phyloP scores from a whole-genome alignment of 2,888 invertebrate species.

The Mythimna albipuncta region DNA sequence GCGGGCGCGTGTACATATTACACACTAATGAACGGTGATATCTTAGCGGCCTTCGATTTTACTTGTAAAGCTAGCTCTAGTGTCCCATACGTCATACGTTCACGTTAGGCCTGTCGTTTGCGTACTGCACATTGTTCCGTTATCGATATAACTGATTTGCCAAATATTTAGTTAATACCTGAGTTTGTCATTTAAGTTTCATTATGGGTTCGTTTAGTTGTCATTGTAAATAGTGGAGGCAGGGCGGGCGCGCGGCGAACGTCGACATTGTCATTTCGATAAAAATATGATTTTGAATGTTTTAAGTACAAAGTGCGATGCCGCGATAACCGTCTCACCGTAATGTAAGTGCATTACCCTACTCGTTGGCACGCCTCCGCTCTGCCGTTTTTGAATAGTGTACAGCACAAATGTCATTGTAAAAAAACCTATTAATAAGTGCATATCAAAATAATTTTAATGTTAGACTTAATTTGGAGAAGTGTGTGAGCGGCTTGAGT shows the following conservation, averaged over 20 bases:
- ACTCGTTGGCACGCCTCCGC: constrained; percentile 69
- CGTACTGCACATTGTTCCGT: constrained; percentile 77
- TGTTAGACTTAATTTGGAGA: constrained; percentile 85
- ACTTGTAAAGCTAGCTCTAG: constrained; percentile 90
- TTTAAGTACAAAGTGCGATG: constrained; percentile 80
- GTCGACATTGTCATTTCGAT: constrained; percentile 69
- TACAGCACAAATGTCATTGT: constrained; percentile 89
- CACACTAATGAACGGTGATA: constrained; percentile 89
- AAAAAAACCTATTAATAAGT: constrained; percentile 86
- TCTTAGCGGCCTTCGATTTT: constrained; percentile 90
- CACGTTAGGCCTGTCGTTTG: constrained; percentile 74
- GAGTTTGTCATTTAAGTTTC: constrained; percentile 77
- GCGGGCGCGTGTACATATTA: constrained; percentile 83
- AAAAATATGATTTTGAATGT: constrained; percentile 67
- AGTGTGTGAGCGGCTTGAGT: constrained; percentile 73
- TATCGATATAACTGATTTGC: constrained; percentile 78
- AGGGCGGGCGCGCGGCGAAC: constrained; percentile 74
- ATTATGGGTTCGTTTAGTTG: constrained; percentile 77
- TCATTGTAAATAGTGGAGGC: constrained; percentile 82
- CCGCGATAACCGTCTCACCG: constrained; percentile 68
- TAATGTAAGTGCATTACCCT: constrained; percentile 70
- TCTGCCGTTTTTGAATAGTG: constrained; percentile 77
- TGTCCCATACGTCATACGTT: constrained; percentile 77
- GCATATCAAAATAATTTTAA: constrained; percentile 89
- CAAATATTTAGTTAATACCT: constrained; percentile 86